Evolutionary conservation across 2,113 vertebrate species (phyloP).

Genomic region (Seriola aureovittata): DNA sequence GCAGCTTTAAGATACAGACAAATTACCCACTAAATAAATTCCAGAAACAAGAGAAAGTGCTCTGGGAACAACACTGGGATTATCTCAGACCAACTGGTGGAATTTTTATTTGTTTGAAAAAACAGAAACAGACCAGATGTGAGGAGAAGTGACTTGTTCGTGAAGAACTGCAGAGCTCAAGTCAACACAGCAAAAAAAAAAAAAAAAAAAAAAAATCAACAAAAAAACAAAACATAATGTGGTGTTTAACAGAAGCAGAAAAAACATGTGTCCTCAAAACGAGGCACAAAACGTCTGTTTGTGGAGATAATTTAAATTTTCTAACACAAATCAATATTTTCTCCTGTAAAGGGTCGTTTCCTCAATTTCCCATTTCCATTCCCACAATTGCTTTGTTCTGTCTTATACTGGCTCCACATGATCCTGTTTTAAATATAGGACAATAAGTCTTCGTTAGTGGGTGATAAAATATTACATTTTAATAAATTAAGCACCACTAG

Average conservation of each 20-base stretch:
- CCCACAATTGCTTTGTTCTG: neutral
- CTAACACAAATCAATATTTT: neutral
- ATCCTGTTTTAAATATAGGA: neutral
- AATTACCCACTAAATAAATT: neutral
- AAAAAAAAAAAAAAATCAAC: neutral
- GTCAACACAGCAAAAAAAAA: neutral
- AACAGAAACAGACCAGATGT: constrained; percentile 7
- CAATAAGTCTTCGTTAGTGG: too few species aligned
- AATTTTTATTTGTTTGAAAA: neutral
- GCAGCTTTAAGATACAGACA: constrained; percentile 2
- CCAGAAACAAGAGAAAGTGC: constrained; percentile 8
- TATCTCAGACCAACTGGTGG: neutral
- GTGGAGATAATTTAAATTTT: neutral
- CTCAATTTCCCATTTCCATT: neutral
- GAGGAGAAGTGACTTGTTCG: neutral
- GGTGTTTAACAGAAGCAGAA: neutral
- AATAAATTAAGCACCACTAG: too few species aligned
- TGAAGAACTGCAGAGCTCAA: neutral
- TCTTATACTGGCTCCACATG: neutral
- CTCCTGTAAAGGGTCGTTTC: neutral
- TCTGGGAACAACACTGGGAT: neutral
- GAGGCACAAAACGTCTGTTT: neutral
- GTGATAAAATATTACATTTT: too few species aligned
- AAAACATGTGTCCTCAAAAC: neutral
- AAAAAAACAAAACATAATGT: neutral